These are phyloP conservation scores for Heterohyrax brucei DNA, from an alignment of 2,797 vertebrate genomes.

Conservation along the genomic window DNA sequence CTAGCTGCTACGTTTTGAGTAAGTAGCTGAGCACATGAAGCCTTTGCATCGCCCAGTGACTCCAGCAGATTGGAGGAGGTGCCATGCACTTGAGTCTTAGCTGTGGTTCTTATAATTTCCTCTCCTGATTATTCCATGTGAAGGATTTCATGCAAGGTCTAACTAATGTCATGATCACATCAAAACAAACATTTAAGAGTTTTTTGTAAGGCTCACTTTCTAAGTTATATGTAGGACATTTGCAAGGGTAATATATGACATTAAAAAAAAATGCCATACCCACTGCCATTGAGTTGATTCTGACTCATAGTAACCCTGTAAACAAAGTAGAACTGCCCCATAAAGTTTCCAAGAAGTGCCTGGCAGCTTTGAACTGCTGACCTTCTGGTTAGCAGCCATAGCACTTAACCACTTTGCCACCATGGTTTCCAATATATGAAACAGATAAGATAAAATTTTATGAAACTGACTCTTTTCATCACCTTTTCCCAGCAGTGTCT, in stretches of 20 bases:
- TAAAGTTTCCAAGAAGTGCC: too few species aligned
- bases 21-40: neutral
- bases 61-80: neutral
- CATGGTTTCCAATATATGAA: neutral
- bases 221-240: neutral
- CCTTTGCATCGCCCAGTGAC: neutral
- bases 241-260: neutral
- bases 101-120: neutral
- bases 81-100: neutral
- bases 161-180: conserved; percentile 9
- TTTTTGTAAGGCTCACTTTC: conserved; percentile 29
- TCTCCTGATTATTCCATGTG: neutral
- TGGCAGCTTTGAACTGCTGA: too few species aligned
- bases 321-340: too few species aligned
- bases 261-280: too few species aligned
- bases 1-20: neutral
- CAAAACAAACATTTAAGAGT: conserved; percentile 31
- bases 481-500: neutral
- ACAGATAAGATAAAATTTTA: neutral
- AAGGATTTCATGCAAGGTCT: conserved; percentile 2
- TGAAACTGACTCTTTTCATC: neutral
- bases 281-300: too few species aligned
- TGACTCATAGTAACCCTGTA: too few species aligned
- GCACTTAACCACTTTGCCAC: too few species aligned
- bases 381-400: too few species aligned